Percentiles rank a stretch among this genome's conserved stretches.
Evolutionary conservation across 2,888 invertebrate genomes (phyloP).

Genomic region (Drosophila barbarae): DNA sequence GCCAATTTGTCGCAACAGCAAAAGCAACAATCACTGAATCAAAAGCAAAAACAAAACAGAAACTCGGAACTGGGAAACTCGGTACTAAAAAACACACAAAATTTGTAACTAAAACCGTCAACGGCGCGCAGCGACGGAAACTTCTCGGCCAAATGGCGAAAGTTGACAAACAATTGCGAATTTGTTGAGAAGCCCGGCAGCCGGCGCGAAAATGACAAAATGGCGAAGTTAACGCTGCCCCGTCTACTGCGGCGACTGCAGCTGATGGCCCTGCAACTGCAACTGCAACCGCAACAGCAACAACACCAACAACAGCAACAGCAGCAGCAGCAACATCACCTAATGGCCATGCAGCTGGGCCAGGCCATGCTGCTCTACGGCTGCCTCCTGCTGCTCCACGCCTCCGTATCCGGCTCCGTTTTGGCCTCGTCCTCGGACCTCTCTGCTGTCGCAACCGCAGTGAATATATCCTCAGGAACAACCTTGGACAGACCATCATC

Average conservation of each 20-base stretch:
- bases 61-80: slow-evolving; percentile 8
- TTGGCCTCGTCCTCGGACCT: slow-evolving; percentile 32
- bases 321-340: slow-evolving; percentile 30
- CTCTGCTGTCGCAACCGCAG: slow-evolving; percentile 18
- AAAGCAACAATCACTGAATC: slow-evolving; percentile 5
- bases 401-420: slow-evolving; percentile 64
- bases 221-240: slow-evolving; percentile 70
- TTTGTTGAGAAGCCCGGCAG: slow-evolving; percentile 42
- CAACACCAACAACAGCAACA: slow-evolving; percentile 33
- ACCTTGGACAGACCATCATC: slow-evolving; percentile 21
- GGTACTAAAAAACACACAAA: slow-evolving; percentile 3
- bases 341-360: slow-evolving; percentile 62
- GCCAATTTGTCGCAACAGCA: slow-evolving; percentile 56
- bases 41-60: slow-evolving; percentile 10
- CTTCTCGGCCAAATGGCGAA: slow-evolving; percentile 56
- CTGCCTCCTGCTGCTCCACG: slow-evolving; percentile 64
- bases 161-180: slow-evolving; percentile 54
- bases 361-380: slow-evolving; percentile 74
- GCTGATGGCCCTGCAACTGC: slow-evolving; percentile 42
- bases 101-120: slow-evolving; percentile 23
- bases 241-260: slow-evolving; percentile 68
- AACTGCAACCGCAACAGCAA: slow-evolving; percentile 41
- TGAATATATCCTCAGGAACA: slow-evolving; percentile 41
- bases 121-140: slow-evolving; percentile 18
- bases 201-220: slow-evolving; percentile 57